Percentiles rank a stretch among this genome's conserved stretches.
phyloP scores from a whole-genome alignment of 2,113 vertebrate genomes.

The Lethenteron camtschaticum region DNA sequence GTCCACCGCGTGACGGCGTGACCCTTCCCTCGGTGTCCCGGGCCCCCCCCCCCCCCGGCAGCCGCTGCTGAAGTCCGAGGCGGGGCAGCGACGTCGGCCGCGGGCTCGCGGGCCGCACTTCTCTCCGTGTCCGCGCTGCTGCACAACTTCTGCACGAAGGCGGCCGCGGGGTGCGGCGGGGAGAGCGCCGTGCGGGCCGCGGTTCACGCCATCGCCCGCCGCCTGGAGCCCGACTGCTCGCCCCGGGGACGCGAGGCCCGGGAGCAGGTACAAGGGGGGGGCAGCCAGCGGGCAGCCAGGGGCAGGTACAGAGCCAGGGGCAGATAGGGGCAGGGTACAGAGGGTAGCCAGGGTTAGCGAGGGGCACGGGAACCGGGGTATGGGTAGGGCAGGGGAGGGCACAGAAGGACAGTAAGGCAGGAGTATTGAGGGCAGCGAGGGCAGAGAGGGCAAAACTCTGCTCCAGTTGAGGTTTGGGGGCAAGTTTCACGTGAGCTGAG shows the following conservation, averaged over 20 bases:
- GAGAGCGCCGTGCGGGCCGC: constrained; percentile 30
- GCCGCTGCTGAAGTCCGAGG: no score
- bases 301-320: no score
- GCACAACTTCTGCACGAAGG: constrained; percentile 30
- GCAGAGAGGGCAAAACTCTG: background rate
- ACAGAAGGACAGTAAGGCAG: background rate
- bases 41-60: no score
- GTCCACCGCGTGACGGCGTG: no score
- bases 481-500: no score
- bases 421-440: background rate
- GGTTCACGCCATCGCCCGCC: constrained; percentile 22
- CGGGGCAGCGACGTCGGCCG: no score
- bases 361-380: no score
- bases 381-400: background rate
- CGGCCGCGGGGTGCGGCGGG: constrained; percentile 18
- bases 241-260: constrained; percentile 11
- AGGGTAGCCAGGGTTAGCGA: no score
- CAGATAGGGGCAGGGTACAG: no score
- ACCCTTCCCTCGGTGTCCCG: no score
- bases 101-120: constrained; percentile 16
- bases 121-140: constrained; percentile 34
- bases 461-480: no score
- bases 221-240: constrained; percentile 22
- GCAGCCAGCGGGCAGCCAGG: no score
- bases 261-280: constrained; percentile 12